Conservation (phyloP, 2,113 vertebrate species). For the Amazona guildingii region DNA sequence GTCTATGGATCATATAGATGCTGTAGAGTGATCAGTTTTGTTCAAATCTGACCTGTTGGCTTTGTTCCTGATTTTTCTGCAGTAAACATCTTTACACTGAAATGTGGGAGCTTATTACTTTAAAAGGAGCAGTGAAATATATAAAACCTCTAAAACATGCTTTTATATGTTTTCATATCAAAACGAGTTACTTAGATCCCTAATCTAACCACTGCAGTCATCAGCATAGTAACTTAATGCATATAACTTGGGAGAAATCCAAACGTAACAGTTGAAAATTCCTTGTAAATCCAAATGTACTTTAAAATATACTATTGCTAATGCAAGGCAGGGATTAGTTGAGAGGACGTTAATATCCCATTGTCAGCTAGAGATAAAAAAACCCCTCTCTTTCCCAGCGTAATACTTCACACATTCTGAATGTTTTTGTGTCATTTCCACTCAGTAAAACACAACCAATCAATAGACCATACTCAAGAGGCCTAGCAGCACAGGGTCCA, state of each 20-base stretch:
- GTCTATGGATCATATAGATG: background rate
- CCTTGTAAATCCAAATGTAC: background rate
- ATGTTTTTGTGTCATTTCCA: background rate
- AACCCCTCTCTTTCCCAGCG: background rate
- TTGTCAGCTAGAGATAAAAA: background rate
- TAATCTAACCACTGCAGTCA: background rate
- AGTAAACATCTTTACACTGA: slow-evolving; percentile 38
- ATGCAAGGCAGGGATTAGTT: background rate
- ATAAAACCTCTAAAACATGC: background rate
- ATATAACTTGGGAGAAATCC: background rate
- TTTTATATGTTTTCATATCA: background rate
- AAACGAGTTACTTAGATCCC: background rate
- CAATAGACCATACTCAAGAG: background rate
- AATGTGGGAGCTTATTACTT: slow-evolving; percentile 8
- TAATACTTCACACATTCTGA: background rate
- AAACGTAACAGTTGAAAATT: background rate
- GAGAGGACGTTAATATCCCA: background rate
- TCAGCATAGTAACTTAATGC: background rate
- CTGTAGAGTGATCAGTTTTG: slow-evolving; percentile 57
- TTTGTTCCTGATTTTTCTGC: slow-evolving; percentile 22
- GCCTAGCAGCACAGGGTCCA: accelerated
- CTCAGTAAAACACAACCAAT: background rate
- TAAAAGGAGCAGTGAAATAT: slow-evolving; percentile 33
- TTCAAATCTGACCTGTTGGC: slow-evolving; percentile 39
- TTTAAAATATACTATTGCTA: background rate